A percentile compares a stretch with the other conserved stretches of the same genome.
These are phyloP conservation scores for Sylvietta virens DNA, from an alignment of 2,113 vertebrate species.

Conservation along the genomic window DNA sequence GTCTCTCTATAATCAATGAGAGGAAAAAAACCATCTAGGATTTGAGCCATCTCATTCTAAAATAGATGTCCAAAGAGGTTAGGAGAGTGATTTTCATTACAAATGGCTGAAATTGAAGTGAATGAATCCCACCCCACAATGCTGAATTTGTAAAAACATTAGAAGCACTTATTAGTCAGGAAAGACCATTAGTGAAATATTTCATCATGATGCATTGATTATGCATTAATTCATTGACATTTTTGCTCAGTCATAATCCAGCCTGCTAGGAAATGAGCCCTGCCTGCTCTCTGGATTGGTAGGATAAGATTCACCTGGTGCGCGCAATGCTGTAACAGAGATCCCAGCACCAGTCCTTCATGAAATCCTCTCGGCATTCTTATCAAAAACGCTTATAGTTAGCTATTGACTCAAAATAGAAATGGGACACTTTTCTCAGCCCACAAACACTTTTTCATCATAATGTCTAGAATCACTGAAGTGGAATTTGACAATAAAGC, in stretches of 20 bases:
- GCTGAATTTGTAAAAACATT: background rate
- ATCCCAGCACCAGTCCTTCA: background rate
- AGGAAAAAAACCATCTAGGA: background rate
- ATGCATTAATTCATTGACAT: background rate
- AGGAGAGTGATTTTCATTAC: background rate
- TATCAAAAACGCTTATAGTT: background rate
- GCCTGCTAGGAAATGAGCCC: background rate
- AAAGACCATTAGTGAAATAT: background rate
- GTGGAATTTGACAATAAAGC: conserved; percentile 39
- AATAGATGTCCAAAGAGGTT: background rate
- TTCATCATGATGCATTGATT: background rate
- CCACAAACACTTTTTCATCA: conserved; percentile 4
- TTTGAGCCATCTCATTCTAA: background rate
- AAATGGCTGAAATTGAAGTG: background rate
- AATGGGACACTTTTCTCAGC: background rate
- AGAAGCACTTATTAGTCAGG: background rate
- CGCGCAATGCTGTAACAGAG: background rate
- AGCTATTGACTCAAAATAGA: background rate
- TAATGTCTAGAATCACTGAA: conserved; percentile 14
- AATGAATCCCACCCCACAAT: background rate
- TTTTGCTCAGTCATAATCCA: background rate
- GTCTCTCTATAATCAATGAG: background rate
- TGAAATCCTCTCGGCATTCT: background rate
- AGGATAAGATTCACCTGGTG: background rate
- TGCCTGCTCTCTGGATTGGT: background rate